Conservation (phyloP, 2,888 invertebrate genomes). For the Erebia aethiops region DNA sequence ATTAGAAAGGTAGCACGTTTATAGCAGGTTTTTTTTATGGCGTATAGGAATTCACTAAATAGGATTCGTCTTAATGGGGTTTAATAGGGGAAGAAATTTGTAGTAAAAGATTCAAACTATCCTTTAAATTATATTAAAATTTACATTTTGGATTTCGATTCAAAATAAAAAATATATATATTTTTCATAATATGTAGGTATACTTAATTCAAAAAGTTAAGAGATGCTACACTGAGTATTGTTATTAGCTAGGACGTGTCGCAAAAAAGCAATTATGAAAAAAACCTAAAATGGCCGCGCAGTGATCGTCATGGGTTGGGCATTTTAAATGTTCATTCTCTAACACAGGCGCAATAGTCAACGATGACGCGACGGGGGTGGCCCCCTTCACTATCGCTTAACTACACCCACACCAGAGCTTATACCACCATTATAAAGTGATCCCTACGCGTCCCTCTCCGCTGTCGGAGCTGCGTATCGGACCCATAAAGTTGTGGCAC, state of each 20-base stretch:
- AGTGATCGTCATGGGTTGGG: slow-evolving; percentile 76
- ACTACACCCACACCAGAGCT: slow-evolving; percentile 65
- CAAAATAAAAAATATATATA: too few relatives aligned
- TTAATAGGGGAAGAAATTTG: too few relatives aligned
- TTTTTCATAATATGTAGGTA: too few relatives aligned
- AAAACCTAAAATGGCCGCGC: slow-evolving; percentile 72
- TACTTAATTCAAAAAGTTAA: too few relatives aligned
- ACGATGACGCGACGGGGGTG: slow-evolving; percentile 75
- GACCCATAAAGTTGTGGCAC: slow-evolving; percentile 42
- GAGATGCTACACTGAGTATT: too few relatives aligned
- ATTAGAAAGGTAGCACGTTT: too few relatives aligned
- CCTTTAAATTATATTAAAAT: too few relatives aligned
- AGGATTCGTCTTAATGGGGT: too few relatives aligned
- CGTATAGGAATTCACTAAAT: too few relatives aligned
- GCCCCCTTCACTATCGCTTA: slow-evolving; percentile 69
- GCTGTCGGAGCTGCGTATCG: slow-evolving; percentile 32
- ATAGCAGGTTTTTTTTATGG: too few relatives aligned
- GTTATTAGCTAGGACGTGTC: slow-evolving; percentile 41
- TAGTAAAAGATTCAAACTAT: too few relatives aligned
- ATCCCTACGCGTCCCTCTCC: slow-evolving; percentile 47
- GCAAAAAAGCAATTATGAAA: slow-evolving; percentile 48
- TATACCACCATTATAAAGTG: slow-evolving; percentile 48
- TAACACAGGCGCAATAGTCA: slow-evolving; percentile 80
- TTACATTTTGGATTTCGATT: too few relatives aligned
- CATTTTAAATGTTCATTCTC: slow-evolving; percentile 79